Evolutionary conservation across 1,140 invertebrate genomes (phyloP).

Genomic region (Bombus confusus): DNA sequence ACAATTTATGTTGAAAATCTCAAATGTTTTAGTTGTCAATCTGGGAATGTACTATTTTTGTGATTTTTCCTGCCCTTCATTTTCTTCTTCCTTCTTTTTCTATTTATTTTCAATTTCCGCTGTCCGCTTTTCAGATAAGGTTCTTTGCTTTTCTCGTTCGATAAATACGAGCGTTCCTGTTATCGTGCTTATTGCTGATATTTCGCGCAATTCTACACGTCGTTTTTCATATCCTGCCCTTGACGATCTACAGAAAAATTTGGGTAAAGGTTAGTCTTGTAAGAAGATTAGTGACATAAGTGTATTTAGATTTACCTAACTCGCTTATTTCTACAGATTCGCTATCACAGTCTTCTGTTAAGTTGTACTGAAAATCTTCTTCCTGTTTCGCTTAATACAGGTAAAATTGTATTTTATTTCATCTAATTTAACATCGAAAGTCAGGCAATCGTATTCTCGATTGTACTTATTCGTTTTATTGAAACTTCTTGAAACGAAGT

Average conservation of each 20-base stretch:
- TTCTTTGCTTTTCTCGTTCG: background rate
- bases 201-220: background rate
- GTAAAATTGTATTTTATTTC: background rate
- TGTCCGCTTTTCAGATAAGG: background rate
- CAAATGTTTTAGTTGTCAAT: background rate
- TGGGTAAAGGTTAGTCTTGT: background rate
- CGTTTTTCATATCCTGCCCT: too few relatives aligned
- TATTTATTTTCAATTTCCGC: background rate
- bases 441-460: background rate
- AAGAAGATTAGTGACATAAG: background rate
- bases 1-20: background rate
- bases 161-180: background rate
- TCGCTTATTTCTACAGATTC: too few relatives aligned
- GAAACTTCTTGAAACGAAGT: background rate
- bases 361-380: background rate
- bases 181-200: background rate
- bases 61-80: background rate
- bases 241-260: background rate
- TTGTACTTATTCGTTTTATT: background rate
- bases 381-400: background rate
- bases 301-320: background rate
- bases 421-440: background rate
- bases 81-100: background rate
- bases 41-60: background rate
- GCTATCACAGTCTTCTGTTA: too few relatives aligned